Percentiles rank a stretch among this genome's conserved stretches.
Evolutionary conservation across 2,797 vertebrate species (phyloP).

Genomic region (Phrynocephalus guinanensis): DNA sequence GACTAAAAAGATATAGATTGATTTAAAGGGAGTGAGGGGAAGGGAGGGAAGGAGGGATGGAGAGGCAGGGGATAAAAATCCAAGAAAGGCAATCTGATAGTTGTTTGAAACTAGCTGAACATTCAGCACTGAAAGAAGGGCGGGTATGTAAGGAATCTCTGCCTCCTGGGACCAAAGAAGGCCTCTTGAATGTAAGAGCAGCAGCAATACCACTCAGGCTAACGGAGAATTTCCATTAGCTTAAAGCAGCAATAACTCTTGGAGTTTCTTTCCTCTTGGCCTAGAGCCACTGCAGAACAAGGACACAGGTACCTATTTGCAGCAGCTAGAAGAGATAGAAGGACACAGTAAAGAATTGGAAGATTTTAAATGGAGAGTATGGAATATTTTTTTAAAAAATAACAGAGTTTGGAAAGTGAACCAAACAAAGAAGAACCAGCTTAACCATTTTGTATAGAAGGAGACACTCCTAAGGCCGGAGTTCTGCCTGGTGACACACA

Average conservation of each 20-base stretch:
- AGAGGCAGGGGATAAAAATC: neutral
- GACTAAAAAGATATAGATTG: slow-evolving; percentile 9
- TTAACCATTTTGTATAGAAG: neutral
- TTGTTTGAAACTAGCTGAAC: slow-evolving; percentile 22
- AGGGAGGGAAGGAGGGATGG: neutral
- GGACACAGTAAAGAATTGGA: neutral
- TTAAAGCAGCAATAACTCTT: slow-evolving; percentile 31
- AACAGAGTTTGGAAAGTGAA: neutral
- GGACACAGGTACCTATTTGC: neutral
- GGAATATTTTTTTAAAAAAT: too few relatives aligned
- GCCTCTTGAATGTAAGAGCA: slow-evolving; percentile 27
- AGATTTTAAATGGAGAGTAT: neutral
- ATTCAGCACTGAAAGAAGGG: slow-evolving; percentile 1
- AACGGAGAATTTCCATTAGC: slow-evolving; percentile 27
- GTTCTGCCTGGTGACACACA: too few relatives aligned
- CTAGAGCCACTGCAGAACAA: slow-evolving; percentile 25
- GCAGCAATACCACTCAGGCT: slow-evolving; percentile 39
- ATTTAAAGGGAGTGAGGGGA: neutral
- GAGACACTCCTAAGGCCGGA: neutral
- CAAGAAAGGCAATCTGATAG: neutral
- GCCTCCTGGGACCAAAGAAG: slow-evolving; percentile 18
- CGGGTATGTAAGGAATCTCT: neutral
- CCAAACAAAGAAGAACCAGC: slow-evolving; percentile 18
- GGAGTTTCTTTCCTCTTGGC: slow-evolving; percentile 6
- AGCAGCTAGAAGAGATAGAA: neutral